These are phyloP conservation scores for Stenotaenia linearis DNA, from an alignment of 2,888 invertebrate genomes.

Conservation along the genomic window DNA sequence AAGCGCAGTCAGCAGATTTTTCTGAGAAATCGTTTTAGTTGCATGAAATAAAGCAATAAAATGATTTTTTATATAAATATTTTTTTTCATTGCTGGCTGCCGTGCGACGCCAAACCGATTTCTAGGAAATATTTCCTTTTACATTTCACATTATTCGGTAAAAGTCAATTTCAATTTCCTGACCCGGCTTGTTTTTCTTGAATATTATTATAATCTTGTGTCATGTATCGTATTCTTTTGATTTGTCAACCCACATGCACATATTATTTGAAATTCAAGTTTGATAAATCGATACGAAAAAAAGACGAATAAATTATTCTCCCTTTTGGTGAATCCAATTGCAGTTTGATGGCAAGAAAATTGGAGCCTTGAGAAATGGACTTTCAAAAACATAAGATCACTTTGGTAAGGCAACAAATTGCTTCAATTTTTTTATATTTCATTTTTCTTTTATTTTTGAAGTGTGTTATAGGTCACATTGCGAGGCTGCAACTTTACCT, in stretches of 20 bases:
- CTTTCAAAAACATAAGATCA: conserved; percentile 20
- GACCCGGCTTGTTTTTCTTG: not conserved
- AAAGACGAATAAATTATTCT: conserved; percentile 2
- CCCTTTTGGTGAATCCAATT: conserved; percentile 9
- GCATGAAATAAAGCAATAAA: conserved; percentile 1
- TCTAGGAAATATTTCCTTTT: not conserved
- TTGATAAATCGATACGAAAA: not conserved
- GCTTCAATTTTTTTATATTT: not conserved
- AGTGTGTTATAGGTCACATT: not conserved
- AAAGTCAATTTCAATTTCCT: not conserved
- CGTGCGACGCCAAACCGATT: not conserved
- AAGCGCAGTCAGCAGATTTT: not conserved
- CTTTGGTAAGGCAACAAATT: conserved; percentile 15
- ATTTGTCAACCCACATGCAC: not conserved
- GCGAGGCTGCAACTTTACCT: not conserved
- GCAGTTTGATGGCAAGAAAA: conserved; percentile 24
- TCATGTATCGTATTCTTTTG: conserved; percentile 2
- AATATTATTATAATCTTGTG: not conserved
- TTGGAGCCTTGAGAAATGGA: conserved; percentile 24
- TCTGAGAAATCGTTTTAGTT: not conserved
- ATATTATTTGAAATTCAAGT: not conserved
- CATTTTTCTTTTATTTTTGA: not conserved
- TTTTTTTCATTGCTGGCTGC: not conserved
- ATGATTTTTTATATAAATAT: not conserved
- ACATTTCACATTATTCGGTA: not conserved